Percentiles rank a stretch among this genome's conserved stretches.
phyloP scores from a whole-genome alignment of 2,888 invertebrate species.

The Prosopocoilus inquinatus region DNA sequence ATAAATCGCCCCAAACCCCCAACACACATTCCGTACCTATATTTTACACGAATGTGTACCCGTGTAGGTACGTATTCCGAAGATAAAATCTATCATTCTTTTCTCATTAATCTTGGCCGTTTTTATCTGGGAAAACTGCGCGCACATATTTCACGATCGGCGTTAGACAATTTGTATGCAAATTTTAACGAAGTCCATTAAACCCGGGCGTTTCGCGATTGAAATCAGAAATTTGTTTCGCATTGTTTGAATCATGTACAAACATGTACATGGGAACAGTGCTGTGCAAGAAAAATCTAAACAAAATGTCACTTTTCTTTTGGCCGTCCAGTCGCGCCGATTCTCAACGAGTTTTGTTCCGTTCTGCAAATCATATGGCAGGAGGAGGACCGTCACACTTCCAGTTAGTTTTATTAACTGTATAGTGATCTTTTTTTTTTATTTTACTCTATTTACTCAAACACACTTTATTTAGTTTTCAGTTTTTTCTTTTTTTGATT shows the following conservation, averaged over 20 bases:
- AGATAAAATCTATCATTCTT: slow-evolving; percentile 3
- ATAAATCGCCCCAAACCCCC: no score
- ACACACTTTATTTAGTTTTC: no score
- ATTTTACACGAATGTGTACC: no score
- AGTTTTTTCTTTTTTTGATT: no score
- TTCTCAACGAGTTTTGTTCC: slow-evolving; percentile 72
- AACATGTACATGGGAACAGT: background rate
- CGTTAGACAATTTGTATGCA: no score
- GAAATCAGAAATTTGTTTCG: slow-evolving; percentile 1
- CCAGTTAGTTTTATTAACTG: slow-evolving; percentile 62
- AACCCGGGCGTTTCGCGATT: background rate
- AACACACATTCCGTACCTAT: no score
- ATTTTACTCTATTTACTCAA: no score
- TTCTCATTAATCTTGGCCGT: background rate
- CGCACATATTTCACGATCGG: no score
- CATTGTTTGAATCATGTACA: background rate
- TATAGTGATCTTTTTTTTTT: slow-evolving; percentile 1
- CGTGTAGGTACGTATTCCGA: background rate
- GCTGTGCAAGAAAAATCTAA: slow-evolving; percentile 15
- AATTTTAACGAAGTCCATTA: no score
- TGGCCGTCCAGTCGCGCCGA: slow-evolving; percentile 63
- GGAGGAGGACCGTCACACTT: slow-evolving; percentile 65
- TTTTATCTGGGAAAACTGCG: no score
- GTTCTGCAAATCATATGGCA: slow-evolving; percentile 71
- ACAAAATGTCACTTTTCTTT: slow-evolving; percentile 39